A percentile compares a stretch with the other conserved stretches of the same genome.
phyloP scores from a whole-genome alignment of 2,113 vertebrate species.

The Muntiacus reevesi region DNA sequence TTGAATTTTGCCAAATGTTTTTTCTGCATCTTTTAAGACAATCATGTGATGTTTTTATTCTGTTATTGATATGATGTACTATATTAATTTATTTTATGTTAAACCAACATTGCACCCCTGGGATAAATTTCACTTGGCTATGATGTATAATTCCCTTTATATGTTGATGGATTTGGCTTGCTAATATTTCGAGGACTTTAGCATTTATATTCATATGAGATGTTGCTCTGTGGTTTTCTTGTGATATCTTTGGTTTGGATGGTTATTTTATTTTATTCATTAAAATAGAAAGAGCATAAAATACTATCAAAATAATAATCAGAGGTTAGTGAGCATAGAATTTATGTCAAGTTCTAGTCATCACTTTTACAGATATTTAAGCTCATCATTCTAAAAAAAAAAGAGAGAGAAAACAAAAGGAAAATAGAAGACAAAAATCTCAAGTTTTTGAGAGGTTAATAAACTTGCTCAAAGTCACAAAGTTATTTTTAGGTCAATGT shows the following conservation, averaged over 20 bases:
- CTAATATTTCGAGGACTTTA: not conserved
- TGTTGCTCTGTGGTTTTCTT: not conserved
- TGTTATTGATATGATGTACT: not conserved
- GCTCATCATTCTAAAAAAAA: not conserved
- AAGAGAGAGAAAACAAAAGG: not conserved
- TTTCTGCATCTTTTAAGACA: not conserved
- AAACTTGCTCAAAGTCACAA: not conserved
- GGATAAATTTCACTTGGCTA: not conserved
- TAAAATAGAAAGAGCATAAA: not conserved
- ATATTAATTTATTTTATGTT: not conserved
- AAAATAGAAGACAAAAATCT: not conserved
- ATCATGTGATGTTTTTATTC: not conserved
- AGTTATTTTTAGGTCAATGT: not conserved
- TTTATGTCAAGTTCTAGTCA: not conserved
- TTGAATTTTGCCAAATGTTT: not conserved
- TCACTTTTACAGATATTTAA: not conserved
- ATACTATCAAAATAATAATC: not conserved
- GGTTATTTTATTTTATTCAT: slow-evolving; percentile 6
- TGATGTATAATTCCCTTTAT: not conserved
- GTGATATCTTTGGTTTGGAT: not conserved
- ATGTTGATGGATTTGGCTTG: not conserved
- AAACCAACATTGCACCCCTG: not conserved
- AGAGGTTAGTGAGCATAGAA: not conserved
- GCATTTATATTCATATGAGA: not conserved
- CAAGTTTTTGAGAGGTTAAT: not conserved